Percentiles rank a stretch among this genome's conserved stretches.
phyloP scores from a whole-genome alignment of 1,140 invertebrate genomes.

The Halesus radiatus region DNA sequence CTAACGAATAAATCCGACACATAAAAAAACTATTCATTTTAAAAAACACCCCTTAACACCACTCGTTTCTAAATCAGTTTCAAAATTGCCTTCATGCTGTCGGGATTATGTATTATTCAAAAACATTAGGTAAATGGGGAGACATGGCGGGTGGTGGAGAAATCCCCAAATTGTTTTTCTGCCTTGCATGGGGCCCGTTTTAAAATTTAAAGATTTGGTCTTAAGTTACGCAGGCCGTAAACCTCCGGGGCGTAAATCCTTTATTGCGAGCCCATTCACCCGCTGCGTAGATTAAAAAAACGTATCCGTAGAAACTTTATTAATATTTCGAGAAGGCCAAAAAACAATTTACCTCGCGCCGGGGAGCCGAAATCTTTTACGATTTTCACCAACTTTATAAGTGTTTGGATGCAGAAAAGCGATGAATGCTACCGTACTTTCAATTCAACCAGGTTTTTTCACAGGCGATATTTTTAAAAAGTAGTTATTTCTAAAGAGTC shows the following conservation, averaged over 20 bases:
- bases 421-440: too few species aligned
- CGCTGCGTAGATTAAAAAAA: conserved; percentile 25
- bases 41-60: not conserved
- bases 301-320: conserved; percentile 34
- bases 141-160: not conserved
- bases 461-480: too few species aligned
- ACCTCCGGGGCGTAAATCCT: conserved; percentile 25
- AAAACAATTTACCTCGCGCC: not conserved
- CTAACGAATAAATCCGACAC: too few species aligned
- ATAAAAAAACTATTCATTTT: too few species aligned
- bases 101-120: conserved; percentile 11
- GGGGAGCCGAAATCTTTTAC: not conserved
- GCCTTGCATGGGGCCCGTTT: conserved; percentile 14
- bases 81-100: conserved; percentile 13
- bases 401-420: too few species aligned
- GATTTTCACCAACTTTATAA: not conserved
- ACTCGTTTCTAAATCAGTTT: conserved; percentile 25
- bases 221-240: conserved; percentile 13
- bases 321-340: conserved; percentile 28
- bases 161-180: not conserved
- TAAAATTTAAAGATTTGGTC: conserved; percentile 26
- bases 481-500: too few species aligned
- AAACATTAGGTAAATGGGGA: not conserved
- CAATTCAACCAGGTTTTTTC: too few species aligned
- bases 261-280: conserved; percentile 10